These are phyloP conservation scores for Chelonoidis abingdonii DNA, from an alignment of 2,113 vertebrate species.

Conservation along the genomic window DNA sequence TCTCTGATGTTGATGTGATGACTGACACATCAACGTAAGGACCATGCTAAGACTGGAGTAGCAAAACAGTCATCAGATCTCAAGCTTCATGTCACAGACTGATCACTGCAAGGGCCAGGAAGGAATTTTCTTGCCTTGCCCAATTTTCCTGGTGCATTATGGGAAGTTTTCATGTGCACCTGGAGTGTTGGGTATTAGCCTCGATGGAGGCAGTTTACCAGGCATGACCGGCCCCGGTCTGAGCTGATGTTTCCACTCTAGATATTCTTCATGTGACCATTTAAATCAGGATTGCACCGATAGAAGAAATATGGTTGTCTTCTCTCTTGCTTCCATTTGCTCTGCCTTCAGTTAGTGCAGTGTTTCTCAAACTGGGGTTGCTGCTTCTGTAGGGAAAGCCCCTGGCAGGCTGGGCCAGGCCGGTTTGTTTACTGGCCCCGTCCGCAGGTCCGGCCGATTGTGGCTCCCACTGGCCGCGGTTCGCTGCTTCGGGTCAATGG, in stretches of 20 bases:
- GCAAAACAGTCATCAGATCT: not conserved
- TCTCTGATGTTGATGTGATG: not conserved
- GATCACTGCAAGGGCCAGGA: not conserved
- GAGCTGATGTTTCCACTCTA: not conserved
- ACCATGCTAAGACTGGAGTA: not conserved
- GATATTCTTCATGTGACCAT: not conserved
- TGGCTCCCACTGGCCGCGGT: no score
- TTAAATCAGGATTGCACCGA: not conserved
- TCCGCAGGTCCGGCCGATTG: no score
- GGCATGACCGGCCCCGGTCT: not conserved
- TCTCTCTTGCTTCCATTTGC: not conserved
- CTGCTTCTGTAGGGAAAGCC: no score
- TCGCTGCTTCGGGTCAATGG: no score
- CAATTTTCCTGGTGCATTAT: not conserved
- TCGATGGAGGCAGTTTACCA: not conserved
- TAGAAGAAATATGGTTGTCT: not conserved
- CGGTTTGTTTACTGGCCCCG: no score
- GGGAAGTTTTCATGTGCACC: not conserved
- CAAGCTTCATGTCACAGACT: not conserved
- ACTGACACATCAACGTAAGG: not conserved
- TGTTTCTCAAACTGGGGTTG: no score
- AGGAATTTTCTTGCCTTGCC: not conserved
- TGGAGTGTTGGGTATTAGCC: not conserved
- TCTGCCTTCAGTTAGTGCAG: not conserved
- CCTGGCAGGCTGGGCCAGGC: no score